A percentile compares a stretch with the other conserved stretches of the same genome.
Conservation (phyloP, 2,113 vertebrate species). For the Clarias batrachus region DNA sequence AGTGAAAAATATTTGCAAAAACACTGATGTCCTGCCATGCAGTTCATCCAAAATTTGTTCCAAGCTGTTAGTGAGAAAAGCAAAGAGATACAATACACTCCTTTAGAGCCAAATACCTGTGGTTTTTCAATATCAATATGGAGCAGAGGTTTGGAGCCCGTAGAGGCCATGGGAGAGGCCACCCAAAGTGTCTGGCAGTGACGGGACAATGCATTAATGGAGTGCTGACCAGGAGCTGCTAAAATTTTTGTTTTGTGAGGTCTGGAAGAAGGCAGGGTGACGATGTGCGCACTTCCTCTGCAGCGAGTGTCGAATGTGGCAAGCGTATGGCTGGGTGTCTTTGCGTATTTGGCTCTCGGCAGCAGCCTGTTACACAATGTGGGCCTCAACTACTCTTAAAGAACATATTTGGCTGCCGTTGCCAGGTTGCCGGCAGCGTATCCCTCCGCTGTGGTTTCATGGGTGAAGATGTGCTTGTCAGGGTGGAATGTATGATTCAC, state of each 20-base stretch:
- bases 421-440: conserved; percentile 46
- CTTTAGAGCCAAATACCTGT: conserved; percentile 48
- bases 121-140: conserved; percentile 51
- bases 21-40: conserved; percentile 23
- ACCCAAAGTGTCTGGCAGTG: conserved; percentile 45
- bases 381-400: conserved; percentile 44
- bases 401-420: conserved; percentile 44
- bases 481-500: conserved; percentile 51
- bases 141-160: conserved; percentile 35
- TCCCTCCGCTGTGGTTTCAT: conserved; percentile 46
- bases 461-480: conserved; percentile 52
- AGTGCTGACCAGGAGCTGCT: conserved; percentile 23
- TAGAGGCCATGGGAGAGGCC: conserved; percentile 36
- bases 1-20: conserved; percentile 18
- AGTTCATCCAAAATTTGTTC: conserved; percentile 39
- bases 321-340: conserved; percentile 35
- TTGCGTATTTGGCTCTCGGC: conserved; percentile 27
- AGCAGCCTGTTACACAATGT: conserved; percentile 44
- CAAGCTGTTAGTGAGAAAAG: conserved; percentile 33
- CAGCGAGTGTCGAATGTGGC: conserved; percentile 12
- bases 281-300: conserved; percentile 42
- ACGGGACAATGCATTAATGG: conserved; percentile 35
- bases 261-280: conserved; percentile 36
- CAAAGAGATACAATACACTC: conserved; percentile 39
- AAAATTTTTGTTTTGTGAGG: conserved; percentile 35